Evolutionary conservation across 2,888 invertebrate genomes (phyloP), one percentile per base, ranked within the genome.

Genomic region (Opisthograptis luteolata): DNA sequence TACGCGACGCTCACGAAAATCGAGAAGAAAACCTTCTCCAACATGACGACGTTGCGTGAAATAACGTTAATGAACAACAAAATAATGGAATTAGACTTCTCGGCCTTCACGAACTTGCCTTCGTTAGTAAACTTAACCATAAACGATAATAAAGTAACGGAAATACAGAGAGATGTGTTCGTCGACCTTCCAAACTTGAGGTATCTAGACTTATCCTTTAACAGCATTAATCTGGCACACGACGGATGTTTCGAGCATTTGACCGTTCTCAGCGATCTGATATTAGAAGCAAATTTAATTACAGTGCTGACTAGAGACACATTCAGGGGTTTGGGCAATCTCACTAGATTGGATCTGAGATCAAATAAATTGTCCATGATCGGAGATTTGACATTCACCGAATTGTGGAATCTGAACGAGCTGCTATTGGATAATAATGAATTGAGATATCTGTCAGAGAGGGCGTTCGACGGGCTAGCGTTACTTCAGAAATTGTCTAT

Each of bases 191-290:
- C 96, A 1, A 91, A 91, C 51, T 86, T 96, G 66, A 93, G 93
- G 72, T 93, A 94, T 61, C 92, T 99, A 55, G 94, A 94, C 74
- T 91, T 99, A 61, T 96, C 97, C 74, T 95, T 94, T 76, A 99
- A 99, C 86, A 94, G 94, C 70, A 93, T 99, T 60, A 95, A 95
- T 70, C 92, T 94, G 37, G 91, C 97, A 31, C 98, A 98, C 70
- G 97, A 97, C 60, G 95, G 95, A 62, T 95, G 98, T 54, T 97
- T 96, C 76, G 92, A 92, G 67, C 93, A 94, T 70, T 84, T 96
- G 74, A 91, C 92, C 10, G 92, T 94, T 60, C 91, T 98, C 47
- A 93, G 94, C 55, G 95, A 95, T 68, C 87, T 98, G 58, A 95
- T 97, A 76, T 84, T 98, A 64, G 96, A 95, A 69, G 91, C 92